Conservation (phyloP, 2,113 vertebrate species). For the Sebastes fasciatus region DNA sequence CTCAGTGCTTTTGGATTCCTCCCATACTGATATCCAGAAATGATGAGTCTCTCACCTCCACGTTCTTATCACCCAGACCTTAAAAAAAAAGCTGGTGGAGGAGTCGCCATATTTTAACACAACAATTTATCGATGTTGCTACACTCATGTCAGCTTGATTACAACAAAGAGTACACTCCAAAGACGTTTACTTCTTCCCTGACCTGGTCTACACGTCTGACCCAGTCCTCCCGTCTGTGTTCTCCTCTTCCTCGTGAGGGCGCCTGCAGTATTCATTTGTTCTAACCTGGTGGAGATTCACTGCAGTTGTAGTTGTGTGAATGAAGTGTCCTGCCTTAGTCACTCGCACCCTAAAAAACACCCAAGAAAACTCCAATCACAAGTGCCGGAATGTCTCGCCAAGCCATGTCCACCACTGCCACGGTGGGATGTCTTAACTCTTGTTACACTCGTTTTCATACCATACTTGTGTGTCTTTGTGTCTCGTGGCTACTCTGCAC, state of each 20-base stretch:
- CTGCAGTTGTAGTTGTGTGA: slow-evolving; percentile 45
- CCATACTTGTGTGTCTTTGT: slow-evolving; percentile 42
- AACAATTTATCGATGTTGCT: slow-evolving; percentile 46
- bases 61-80: slow-evolving; percentile 75
- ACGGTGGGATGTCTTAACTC: slow-evolving; percentile 82
- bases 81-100: slow-evolving; percentile 64
- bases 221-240: slow-evolving; percentile 42
- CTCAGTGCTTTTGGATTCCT: slow-evolving; percentile 60
- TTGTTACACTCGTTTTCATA: slow-evolving; percentile 70
- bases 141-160: slow-evolving; percentile 38
- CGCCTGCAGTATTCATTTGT: slow-evolving; percentile 39
- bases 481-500: slow-evolving; percentile 56
- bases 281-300: slow-evolving; percentile 27
- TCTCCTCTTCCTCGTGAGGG: slow-evolving; percentile 35
- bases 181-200: slow-evolving; percentile 77
- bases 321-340: slow-evolving; percentile 74
- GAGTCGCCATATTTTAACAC: slow-evolving; percentile 63
- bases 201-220: slow-evolving; percentile 47
- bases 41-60: slow-evolving; percentile 54
- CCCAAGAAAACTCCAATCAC: slow-evolving; percentile 79
- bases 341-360: slow-evolving; percentile 53
- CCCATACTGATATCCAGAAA: slow-evolving; percentile 46
- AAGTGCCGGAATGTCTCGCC: slow-evolving; percentile 86
- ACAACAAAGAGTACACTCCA: slow-evolving; percentile 70
- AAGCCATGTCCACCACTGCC: slow-evolving; percentile 78